Evolutionary conservation across 2,888 invertebrate genomes (phyloP).

Genomic region (Barypeithes pellucidus): DNA sequence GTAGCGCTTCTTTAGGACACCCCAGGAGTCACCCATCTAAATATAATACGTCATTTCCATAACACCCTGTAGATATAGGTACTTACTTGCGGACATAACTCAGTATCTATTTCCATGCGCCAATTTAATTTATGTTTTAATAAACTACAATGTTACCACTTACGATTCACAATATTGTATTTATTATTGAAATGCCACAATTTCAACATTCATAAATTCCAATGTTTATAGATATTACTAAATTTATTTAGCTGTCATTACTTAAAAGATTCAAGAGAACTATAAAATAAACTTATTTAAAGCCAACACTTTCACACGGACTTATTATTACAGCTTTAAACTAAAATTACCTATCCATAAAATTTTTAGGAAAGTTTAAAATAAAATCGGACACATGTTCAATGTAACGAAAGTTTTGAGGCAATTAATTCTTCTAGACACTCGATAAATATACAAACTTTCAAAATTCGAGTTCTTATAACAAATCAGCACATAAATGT

Average conservation of each 20-base stretch:
- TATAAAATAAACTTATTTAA: neutral
- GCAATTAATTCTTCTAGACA: constrained; percentile 35
- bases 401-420: constrained; percentile 24
- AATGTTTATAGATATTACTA: no score
- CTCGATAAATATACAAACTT: constrained; percentile 38
- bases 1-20: no score
- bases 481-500: constrained; percentile 43
- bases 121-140: neutral
- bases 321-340: constrained; percentile 20
- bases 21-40: no score
- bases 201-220: no score
- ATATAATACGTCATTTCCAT: no score
- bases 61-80: no score
- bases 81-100: no score
- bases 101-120: no score
- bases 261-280: no score
- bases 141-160: neutral
- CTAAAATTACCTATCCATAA: constrained; percentile 6
- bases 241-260: no score
- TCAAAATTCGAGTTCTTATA: constrained; percentile 28
- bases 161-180: neutral
- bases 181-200: neutral
- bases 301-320: constrained; percentile 9
- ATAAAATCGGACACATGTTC: constrained; percentile 30
- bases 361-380: constrained; percentile 25